Evolutionary conservation across 2,113 vertebrate genomes (phyloP).

Genomic region (Gnathonemus longibarbis): DNA sequence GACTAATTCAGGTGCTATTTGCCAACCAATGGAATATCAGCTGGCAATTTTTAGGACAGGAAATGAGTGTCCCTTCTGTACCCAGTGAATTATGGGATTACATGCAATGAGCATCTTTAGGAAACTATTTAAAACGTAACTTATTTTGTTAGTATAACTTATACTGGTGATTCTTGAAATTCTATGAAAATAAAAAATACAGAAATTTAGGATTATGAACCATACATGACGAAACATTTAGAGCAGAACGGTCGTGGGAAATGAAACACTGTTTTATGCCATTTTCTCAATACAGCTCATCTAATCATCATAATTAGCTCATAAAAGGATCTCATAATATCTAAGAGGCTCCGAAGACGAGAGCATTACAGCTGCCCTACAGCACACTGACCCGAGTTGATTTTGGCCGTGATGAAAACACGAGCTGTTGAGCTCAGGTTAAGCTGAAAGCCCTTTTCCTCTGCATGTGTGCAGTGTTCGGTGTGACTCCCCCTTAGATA

Average conservation of each 20-base stretch:
- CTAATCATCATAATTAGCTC: not conserved
- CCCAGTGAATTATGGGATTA: constrained; percentile 37
- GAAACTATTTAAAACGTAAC: not conserved
- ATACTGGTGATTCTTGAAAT: not conserved
- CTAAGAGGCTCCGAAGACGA: constrained; percentile 26
- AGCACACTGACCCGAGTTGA: constrained; percentile 47
- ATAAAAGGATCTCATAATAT: constrained; percentile 13
- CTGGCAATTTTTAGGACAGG: constrained; percentile 45
- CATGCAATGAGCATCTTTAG: constrained; percentile 8
- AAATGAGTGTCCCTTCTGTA: constrained; percentile 39
- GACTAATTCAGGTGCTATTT: not conserved
- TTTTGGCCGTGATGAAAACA: constrained; percentile 38
- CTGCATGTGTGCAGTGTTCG: constrained; percentile 41
- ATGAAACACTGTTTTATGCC: constrained; percentile 1
- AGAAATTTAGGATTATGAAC: not conserved
- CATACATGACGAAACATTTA: constrained; percentile 6
- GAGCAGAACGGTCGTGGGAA: not conserved
- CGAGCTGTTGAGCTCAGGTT: constrained; percentile 38
- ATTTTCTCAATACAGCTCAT: not conserved
- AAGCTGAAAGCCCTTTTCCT: constrained; percentile 61
- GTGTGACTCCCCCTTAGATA: constrained; percentile 38
- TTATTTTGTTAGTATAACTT: not conserved
- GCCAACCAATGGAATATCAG: constrained; percentile 39
- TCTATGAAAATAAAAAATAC: not conserved
- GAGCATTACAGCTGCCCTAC: constrained; percentile 53